phyloP scores from a whole-genome alignment of 2,888 invertebrate genomes.

The Drosophila lutescens region DNA sequence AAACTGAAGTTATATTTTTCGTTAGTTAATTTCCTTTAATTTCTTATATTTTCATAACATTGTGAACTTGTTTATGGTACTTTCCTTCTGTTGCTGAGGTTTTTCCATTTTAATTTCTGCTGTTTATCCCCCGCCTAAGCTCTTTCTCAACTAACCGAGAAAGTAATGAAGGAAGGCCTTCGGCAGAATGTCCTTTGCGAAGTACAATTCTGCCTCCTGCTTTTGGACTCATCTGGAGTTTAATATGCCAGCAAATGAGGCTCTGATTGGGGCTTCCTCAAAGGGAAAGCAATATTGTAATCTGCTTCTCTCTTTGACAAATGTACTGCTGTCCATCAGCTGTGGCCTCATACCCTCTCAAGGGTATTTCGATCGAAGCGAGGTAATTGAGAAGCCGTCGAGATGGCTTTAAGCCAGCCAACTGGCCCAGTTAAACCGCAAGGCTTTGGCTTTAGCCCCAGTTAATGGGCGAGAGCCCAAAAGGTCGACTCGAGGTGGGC shows the following conservation, averaged over 20 bases:
- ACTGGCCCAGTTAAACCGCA: constrained; percentile 25
- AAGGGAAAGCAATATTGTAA: constrained; percentile 23
- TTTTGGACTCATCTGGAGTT: constrained; percentile 15
- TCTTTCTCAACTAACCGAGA: constrained; percentile 1
- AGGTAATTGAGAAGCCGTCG: constrained; percentile 13
- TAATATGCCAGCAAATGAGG: constrained; percentile 22
- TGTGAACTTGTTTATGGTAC: background rate
- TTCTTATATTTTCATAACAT: background rate
- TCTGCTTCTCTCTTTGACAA: constrained; percentile 6
- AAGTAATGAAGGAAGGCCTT: constrained; percentile 6
- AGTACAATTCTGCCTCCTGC: constrained; percentile 20
- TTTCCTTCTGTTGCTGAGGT: background rate
- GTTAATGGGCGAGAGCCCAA: background rate
- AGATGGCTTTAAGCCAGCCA: constrained; percentile 12
- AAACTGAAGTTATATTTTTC: too few relatives aligned
- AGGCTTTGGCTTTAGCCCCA: background rate
- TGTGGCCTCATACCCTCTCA: background rate
- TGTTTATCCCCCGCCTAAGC: constrained; percentile 1
- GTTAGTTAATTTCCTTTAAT: too few relatives aligned
- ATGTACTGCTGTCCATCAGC: constrained; percentile 7
- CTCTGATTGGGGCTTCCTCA: constrained; percentile 8
- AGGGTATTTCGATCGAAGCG: constrained; percentile 7
- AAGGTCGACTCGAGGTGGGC: constrained; percentile 11
- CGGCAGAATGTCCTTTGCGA: constrained; percentile 43
- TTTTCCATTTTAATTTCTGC: constrained; percentile 9